Base-by-base conservation (phyloP, 2,888 invertebrate species). In the Philopedon plagiatum region DNA sequence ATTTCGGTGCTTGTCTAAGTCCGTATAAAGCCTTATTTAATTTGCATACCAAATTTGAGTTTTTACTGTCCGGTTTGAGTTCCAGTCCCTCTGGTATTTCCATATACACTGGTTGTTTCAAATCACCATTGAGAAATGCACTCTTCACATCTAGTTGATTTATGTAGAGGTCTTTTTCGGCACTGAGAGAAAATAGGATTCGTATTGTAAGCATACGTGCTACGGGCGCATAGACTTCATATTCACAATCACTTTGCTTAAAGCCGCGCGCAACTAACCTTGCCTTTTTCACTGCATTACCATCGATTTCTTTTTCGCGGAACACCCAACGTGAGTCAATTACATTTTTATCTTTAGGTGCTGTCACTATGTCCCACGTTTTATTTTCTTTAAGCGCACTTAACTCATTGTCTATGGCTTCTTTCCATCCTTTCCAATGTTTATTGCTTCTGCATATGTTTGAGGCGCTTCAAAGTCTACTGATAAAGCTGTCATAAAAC, bases 291-390 rank as follows among this genome's bases (percentile, higher is more conserved):
- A 65, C 54, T 11, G 54, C 18, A 58, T 60, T 32, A 34, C 73
- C 76, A 37, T 75, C 57, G 5, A 73, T 68, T 26, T 51, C 21
- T 63, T 77, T 77, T 54, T 71, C 60, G 9, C 46, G 29, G 61
- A 77, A 77, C 7, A 76, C 73, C 76, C 76, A 77, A 46, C 61
- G 77, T 32, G 74, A 76, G 34, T 77, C 76, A 18, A 78, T 76
- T 8, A 76, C 46, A 51, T 78, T 51, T 34, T 46, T 61, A 64
- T 72, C 34, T 37, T 64, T 37, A 46, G 75, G 71, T 41, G 58
- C 49, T 46, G 41, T 9, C 23, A 76, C 74, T 56, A 77, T 46
- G 13, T 73, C 61, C 76, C 77, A 79, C 7, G 77, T 77, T 37
- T 73, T 19, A 44, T 76, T 74, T 49, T 74, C 71, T 62, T 75